These are phyloP conservation scores for Actenoides hombroni DNA, from an alignment of 2,113 vertebrate species.

Conservation along the genomic window DNA sequence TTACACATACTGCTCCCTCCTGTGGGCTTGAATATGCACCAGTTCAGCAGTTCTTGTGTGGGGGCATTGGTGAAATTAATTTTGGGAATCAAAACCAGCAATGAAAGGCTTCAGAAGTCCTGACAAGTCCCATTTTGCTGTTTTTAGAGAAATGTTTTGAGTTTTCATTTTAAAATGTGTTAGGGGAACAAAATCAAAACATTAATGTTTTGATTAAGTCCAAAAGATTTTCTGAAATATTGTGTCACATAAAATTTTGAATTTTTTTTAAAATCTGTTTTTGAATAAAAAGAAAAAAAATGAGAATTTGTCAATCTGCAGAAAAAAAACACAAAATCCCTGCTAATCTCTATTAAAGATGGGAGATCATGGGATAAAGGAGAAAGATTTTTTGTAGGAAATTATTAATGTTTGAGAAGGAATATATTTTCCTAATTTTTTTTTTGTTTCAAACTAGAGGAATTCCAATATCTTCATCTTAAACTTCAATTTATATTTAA, in stretches of 20 bases:
- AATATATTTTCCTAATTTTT: neutral
- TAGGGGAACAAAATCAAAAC: neutral
- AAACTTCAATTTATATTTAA: neutral
- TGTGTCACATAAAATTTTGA: neutral
- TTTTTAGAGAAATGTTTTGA: neutral
- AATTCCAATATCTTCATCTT: neutral
- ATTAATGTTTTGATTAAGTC: neutral
- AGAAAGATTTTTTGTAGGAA: neutral
- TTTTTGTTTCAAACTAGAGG: neutral
- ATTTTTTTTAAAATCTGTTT: neutral
- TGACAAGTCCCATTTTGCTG: neutral
- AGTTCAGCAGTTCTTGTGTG: neutral
- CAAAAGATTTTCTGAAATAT: neutral
- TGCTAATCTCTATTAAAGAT: neutral
- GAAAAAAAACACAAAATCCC: neutral
- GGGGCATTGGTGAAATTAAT: neutral
- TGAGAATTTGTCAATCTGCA: neutral
- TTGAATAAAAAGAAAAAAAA: neutral
- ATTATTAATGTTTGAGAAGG: neutral
- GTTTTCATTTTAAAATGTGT: neutral
- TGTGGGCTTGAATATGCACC: neutral
- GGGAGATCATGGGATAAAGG: neutral
- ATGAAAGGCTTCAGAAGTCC: neutral
- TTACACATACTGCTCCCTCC: conserved; percentile 5
- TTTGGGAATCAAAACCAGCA: neutral